phyloP scores from a whole-genome alignment of 2,113 vertebrate genomes.

The Seriola rivoliana region DNA sequence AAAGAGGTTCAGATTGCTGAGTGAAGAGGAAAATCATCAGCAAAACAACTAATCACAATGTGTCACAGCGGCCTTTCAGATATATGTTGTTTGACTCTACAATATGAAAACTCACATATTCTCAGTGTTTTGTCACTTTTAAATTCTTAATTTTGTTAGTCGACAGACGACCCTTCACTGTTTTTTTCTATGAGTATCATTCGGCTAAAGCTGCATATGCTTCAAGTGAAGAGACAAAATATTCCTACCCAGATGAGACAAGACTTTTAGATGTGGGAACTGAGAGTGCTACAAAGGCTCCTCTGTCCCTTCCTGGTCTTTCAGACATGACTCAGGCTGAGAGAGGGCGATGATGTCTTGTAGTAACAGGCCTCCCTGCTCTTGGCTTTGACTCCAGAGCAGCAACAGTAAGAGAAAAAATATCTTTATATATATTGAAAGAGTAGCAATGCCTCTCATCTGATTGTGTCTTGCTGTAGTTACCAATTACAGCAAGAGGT shows the following conservation, averaged over 20 bases:
- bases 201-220: background rate
- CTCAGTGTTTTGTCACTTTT: background rate
- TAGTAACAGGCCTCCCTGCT: slow-evolving; percentile 36
- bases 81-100: background rate
- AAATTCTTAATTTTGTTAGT: background rate
- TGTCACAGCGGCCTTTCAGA: slow-evolving; percentile 16
- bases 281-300: slow-evolving; percentile 60
- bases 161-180: background rate
- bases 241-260: slow-evolving; percentile 48
- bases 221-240: slow-evolving; percentile 35
- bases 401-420: slow-evolving; percentile 38
- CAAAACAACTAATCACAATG: slow-evolving; percentile 7
- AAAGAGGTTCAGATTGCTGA: slow-evolving; percentile 35
- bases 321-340: slow-evolving; percentile 78
- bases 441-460: background rate
- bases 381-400: slow-evolving; percentile 32
- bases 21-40: slow-evolving; percentile 38
- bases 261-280: slow-evolving; percentile 52
- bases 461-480: background rate
- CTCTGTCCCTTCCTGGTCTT: slow-evolving; percentile 62
- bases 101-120: background rate
- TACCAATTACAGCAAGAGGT: background rate
- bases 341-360: slow-evolving; percentile 63
- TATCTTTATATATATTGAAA: slow-evolving; percentile 4
- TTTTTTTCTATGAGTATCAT: background rate